These are phyloP conservation scores for Neodiprion pinetum DNA, from an alignment of 1,140 invertebrate genomes.

Conservation along the genomic window DNA sequence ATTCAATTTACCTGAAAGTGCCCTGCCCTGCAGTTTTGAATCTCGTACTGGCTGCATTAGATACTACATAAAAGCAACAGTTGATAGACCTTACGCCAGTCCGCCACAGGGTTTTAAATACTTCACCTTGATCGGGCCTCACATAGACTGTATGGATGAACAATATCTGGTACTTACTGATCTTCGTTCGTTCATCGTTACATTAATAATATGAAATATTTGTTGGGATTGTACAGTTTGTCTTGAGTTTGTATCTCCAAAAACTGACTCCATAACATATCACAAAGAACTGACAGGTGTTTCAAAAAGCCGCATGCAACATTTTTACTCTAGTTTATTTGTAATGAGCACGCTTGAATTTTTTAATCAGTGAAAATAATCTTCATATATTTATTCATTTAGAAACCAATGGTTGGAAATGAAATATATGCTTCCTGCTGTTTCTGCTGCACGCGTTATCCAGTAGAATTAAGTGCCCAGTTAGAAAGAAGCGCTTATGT, in stretches of 20 bases:
- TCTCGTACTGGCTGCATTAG: conserved; percentile 80
- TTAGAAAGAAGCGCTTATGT: conserved; percentile 82
- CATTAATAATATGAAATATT: no score
- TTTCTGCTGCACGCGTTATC: conserved; percentile 77
- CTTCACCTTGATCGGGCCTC: conserved; percentile 84
- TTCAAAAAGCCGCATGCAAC: no score
- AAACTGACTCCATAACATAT: no score
- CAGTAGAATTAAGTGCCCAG: conserved; percentile 72
- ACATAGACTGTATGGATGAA: conserved; percentile 88
- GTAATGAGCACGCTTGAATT: no score
- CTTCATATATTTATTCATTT: conserved; percentile 32
- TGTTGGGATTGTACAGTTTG: no score
- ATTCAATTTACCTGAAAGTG: conserved; percentile 80
- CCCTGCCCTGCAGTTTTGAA: conserved; percentile 83
- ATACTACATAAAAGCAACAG: conserved; percentile 80
- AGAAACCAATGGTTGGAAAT: conserved; percentile 78
- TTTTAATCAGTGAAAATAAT: no score
- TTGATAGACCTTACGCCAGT: conserved; percentile 85
- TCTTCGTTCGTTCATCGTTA: not conserved
- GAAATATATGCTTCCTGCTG: conserved; percentile 76
- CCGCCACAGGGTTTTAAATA: conserved; percentile 87
- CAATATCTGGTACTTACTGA: conserved; percentile 74
- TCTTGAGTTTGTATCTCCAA: no score
- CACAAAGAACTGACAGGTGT: no score
- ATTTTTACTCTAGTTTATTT: no score